A percentile compares a stretch with the other conserved stretches of the same genome.
phyloP scores from a whole-genome alignment of 92 coral and sea anemone genomes.

The Zoanthus sociatus region DNA sequence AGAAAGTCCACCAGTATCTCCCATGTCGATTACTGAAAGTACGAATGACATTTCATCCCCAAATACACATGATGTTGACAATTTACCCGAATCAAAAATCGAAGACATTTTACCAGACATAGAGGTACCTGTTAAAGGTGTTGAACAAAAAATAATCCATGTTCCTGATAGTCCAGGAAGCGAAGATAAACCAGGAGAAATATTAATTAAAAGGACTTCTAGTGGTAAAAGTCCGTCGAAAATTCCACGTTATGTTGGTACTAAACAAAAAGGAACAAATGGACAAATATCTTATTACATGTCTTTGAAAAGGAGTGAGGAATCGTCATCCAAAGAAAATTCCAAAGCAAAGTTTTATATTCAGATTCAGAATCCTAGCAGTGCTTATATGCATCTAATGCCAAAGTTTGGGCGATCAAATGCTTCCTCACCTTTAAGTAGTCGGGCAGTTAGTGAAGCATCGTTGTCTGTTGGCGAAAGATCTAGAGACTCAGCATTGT shows the following conservation, averaged over 20 bases:
- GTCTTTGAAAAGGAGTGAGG: slow-evolving; percentile 76
- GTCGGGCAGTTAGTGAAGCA: slow-evolving; percentile 68
- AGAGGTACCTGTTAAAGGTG: neutral
- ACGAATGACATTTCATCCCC: neutral
- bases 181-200: slow-evolving; percentile 58
- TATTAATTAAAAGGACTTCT: slow-evolving; percentile 81
- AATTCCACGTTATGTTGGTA: slow-evolving; percentile 85
- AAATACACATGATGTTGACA: neutral
- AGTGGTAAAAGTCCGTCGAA: slow-evolving; percentile 93
- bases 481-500: slow-evolving; percentile 36
- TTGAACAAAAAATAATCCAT: slow-evolving; percentile 12
- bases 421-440: slow-evolving; percentile 19
- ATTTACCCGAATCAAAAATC: neutral
- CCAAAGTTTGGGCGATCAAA: slow-evolving; percentile 43
- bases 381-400: slow-evolving; percentile 78
- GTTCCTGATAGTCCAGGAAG: slow-evolving; percentile 52
- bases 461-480: slow-evolving; percentile 75
- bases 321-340: slow-evolving; percentile 51
- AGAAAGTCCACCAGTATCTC: slow-evolving; percentile 60
- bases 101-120: neutral
- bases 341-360: slow-evolving; percentile 80
- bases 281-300: slow-evolving; percentile 85
- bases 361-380: slow-evolving; percentile 75
- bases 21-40: slow-evolving; percentile 63
- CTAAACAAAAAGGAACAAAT: slow-evolving; percentile 54